Evolutionary conservation across 2,888 invertebrate species (phyloP).

Genomic region (Hecatera dysodea): DNA sequence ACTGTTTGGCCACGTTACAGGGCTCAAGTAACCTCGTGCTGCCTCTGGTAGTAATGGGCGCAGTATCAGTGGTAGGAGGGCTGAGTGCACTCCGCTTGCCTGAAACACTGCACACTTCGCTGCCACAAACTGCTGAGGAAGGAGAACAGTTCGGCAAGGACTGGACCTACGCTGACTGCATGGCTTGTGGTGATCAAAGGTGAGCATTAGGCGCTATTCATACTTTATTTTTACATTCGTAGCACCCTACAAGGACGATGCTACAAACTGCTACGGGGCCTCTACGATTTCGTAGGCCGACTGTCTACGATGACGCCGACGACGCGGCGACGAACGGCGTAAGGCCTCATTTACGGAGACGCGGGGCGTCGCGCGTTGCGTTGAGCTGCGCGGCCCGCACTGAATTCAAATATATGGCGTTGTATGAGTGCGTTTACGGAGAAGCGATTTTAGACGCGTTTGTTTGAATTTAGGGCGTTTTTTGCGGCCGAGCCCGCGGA

Average conservation of each 20-base stretch:
- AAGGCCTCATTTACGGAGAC: too few relatives aligned
- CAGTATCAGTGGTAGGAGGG: conserved; percentile 95
- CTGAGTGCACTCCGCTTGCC: conserved; percentile 95
- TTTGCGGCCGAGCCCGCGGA: too few relatives aligned
- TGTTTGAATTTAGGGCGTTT: too few relatives aligned
- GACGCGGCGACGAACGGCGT: too few relatives aligned
- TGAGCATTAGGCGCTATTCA: conserved; percentile 70
- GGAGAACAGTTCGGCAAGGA: conserved; percentile 96
- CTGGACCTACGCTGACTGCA: conserved; percentile 94
- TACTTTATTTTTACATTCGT: background rate
- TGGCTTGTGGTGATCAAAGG: conserved; percentile 93
- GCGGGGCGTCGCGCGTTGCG: too few relatives aligned
- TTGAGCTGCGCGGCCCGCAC: too few relatives aligned
- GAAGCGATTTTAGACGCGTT: too few relatives aligned
- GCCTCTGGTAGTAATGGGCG: conserved; percentile 96
- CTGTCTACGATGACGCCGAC: conserved; percentile 10
- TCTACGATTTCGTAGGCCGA: background rate
- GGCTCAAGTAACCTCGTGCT: conserved; percentile 96
- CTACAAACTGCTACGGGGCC: conserved; percentile 26
- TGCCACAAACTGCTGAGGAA: conserved; percentile 97
- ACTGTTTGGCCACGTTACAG: conserved; percentile 80
- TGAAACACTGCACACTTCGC: conserved; percentile 95
- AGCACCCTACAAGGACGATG: background rate
- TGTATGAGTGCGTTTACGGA: too few relatives aligned
- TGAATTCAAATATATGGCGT: too few relatives aligned